A percentile compares a stretch with the other conserved stretches of the same genome.
Evolutionary conservation across 2,888 invertebrate species (phyloP).

Genomic region (Aspidiotus rigidus): DNA sequence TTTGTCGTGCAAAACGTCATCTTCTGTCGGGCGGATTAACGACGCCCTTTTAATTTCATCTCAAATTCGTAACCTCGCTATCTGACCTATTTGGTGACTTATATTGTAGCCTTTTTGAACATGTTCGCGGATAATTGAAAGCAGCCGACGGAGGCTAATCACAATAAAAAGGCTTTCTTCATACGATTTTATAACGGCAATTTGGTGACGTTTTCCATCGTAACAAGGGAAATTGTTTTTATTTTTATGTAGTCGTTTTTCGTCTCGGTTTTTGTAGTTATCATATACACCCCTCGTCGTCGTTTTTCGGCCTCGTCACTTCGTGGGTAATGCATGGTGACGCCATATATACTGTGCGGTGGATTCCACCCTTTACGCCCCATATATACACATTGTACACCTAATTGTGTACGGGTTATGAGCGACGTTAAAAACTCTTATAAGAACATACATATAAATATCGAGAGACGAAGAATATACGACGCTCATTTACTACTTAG

Average conservation of each 20-base stretch:
- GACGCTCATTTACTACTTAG: constrained; percentile 32
- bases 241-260: constrained; percentile 17
- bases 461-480: constrained; percentile 32
- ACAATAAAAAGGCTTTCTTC: constrained; percentile 30
- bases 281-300: too few species aligned
- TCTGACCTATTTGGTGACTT: background rate
- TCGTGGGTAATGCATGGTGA: too few species aligned
- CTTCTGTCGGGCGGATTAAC: too few species aligned
- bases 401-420: constrained; percentile 21
- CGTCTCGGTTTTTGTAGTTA: too few species aligned
- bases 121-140: constrained; percentile 23
- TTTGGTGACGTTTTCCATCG: constrained; percentile 27
- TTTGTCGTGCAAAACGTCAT: too few species aligned
- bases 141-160: constrained; percentile 21
- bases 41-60: too few species aligned
- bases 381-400: constrained; percentile 26
- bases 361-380: background rate
- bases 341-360: too few species aligned
- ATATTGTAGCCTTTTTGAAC: constrained; percentile 8
- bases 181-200: constrained; percentile 28
- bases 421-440: constrained; percentile 22
- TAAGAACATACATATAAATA: constrained; percentile 26
- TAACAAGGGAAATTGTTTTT: constrained; percentile 29
- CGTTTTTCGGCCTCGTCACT: too few species aligned
- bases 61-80: too few species aligned